Percentiles rank a stretch among this genome's conserved stretches.
Conservation (phyloP, 2,113 vertebrate species). For the Nycticebus coucang region DNA sequence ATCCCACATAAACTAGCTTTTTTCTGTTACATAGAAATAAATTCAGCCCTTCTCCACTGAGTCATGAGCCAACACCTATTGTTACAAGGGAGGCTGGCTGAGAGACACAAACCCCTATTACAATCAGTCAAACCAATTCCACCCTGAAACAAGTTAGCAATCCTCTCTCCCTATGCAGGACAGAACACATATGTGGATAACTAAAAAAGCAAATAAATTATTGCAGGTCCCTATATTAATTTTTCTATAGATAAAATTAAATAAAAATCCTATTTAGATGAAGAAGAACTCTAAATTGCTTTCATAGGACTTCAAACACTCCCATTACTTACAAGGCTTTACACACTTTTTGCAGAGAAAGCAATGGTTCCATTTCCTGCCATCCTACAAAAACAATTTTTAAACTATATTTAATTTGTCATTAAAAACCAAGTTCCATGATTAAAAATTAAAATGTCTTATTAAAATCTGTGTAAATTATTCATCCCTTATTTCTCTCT, state of each 20-base stretch:
- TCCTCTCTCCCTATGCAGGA: not conserved
- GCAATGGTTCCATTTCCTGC: slow-evolving; percentile 95
- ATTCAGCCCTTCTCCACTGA: not conserved
- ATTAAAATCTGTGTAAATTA: slow-evolving; percentile 63
- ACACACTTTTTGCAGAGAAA: slow-evolving; percentile 92
- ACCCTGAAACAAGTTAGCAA: not conserved
- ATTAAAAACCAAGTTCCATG: slow-evolving; percentile 71
- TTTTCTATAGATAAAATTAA: slow-evolving; percentile 10
- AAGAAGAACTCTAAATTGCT: slow-evolving; percentile 9
- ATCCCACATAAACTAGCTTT: not conserved
- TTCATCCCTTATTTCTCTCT: slow-evolving; percentile 70
- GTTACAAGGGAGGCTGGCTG: not conserved
- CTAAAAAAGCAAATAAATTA: slow-evolving; percentile 27
- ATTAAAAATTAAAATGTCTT: slow-evolving; percentile 77
- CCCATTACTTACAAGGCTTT: slow-evolving; percentile 93
- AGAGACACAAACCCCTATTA: not conserved
- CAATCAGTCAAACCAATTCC: not conserved
- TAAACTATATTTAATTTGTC: slow-evolving; percentile 65
- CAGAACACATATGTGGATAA: not conserved
- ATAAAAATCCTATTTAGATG: not conserved
- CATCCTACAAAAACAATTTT: slow-evolving; percentile 88
- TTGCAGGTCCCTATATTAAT: not conserved
- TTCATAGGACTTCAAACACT: not conserved
- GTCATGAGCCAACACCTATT: not conserved
- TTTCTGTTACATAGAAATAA: not conserved